A percentile compares a stretch with the other conserved stretches of the same genome.
Conservation (phyloP, 2,797 vertebrate species). For the Malurus leucopterus region DNA sequence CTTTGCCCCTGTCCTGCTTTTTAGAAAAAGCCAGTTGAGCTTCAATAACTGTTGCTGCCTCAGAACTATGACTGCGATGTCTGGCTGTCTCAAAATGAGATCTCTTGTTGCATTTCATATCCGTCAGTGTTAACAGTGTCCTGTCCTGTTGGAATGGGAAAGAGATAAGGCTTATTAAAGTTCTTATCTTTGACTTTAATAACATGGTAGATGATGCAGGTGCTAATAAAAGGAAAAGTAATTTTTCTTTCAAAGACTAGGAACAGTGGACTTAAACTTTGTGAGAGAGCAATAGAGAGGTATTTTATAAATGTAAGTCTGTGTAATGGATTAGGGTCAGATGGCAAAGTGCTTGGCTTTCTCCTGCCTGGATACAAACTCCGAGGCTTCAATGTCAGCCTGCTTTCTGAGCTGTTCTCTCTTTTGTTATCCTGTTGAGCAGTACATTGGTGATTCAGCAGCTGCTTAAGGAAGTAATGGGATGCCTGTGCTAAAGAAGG, state of each 20-base stretch:
- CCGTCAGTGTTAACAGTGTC: slow-evolving; percentile 56
- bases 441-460: neutral
- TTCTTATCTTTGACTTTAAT: slow-evolving; percentile 83
- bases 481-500: neutral
- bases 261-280: slow-evolving; percentile 50
- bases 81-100: slow-evolving; percentile 62
- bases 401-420: neutral
- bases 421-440: neutral
- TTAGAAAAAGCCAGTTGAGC: slow-evolving; percentile 16
- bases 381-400: neutral
- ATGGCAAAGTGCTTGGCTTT: neutral
- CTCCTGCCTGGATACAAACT: neutral
- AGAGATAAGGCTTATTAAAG: slow-evolving; percentile 89
- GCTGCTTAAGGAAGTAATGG: neutral
- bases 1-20: neutral
- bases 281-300: neutral
- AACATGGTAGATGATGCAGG: slow-evolving; percentile 68
- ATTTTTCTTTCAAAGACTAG: slow-evolving; percentile 60
- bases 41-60: slow-evolving; percentile 49
- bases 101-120: slow-evolving; percentile 75
- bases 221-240: slow-evolving; percentile 61
- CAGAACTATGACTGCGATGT: slow-evolving; percentile 6
- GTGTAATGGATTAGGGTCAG: neutral
- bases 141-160: slow-evolving; percentile 60
- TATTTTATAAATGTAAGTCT: neutral